These are phyloP conservation scores for Heteromormyrus szaboi DNA, from an alignment of 2,797 vertebrate genomes.

Conservation along the genomic window DNA sequence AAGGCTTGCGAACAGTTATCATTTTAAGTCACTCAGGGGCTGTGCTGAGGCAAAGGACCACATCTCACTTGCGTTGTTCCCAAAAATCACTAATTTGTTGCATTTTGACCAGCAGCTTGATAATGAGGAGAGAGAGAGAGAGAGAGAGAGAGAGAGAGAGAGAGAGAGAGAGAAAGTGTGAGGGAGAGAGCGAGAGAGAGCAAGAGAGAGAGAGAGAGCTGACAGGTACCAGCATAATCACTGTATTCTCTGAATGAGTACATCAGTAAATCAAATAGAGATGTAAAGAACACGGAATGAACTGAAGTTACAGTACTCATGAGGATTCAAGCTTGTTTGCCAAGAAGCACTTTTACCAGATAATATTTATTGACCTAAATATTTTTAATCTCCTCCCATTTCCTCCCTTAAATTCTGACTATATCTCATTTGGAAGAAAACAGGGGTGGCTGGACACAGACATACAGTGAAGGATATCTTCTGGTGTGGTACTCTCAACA, in stretches of 20 bases:
- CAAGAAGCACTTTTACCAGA: background rate
- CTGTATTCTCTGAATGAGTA: background rate
- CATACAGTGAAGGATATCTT: background rate
- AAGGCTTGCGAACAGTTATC: background rate
- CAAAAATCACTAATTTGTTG: background rate
- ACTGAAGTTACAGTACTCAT: background rate
- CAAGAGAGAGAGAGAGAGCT: background rate
- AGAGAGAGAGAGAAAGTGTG: background rate
- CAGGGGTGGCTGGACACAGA: background rate
- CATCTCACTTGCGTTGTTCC: background rate
- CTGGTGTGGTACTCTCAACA: background rate
- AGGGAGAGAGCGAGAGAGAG: background rate
- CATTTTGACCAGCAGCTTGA: background rate
- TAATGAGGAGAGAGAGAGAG: background rate
- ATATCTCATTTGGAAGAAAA: background rate
- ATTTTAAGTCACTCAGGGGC: background rate
- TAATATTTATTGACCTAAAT: conserved; percentile 1
- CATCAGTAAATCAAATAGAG: background rate
- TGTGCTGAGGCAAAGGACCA: background rate
- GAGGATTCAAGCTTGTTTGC: background rate
- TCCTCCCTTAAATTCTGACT: background rate
- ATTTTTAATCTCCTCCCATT: background rate
- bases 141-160: background rate
- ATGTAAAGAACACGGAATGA: background rate
- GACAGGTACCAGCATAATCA: background rate